Evolutionary conservation across 2,888 invertebrate species (phyloP).

Genomic region (Sarcophaga carnaria): DNA sequence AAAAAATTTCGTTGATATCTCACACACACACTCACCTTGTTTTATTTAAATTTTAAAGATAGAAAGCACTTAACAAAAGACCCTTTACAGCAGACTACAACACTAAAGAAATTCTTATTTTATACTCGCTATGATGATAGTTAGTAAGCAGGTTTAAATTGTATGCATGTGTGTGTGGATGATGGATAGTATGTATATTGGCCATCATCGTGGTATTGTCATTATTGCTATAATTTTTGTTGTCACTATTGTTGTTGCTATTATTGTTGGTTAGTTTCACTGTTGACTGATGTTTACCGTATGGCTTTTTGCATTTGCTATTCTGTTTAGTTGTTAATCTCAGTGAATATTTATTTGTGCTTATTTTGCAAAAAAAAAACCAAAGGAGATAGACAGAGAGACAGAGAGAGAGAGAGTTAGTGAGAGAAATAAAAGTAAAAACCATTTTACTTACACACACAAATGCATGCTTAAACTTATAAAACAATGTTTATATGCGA

Average conservation of each 20-base stretch:
- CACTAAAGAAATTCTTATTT: too few species aligned
- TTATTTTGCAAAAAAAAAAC: constrained; percentile 54
- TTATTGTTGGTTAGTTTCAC: constrained; percentile 5
- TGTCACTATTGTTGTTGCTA: not conserved
- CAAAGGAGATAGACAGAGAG: not conserved
- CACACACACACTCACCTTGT: too few species aligned
- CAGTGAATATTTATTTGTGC: constrained; percentile 62
- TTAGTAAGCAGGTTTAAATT: too few species aligned
- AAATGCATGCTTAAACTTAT: not conserved
- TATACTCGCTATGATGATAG: too few species aligned
- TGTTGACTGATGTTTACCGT: constrained; percentile 33
- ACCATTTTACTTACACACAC: not conserved
- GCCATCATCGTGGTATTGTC: not conserved
- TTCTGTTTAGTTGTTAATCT: constrained; percentile 66
- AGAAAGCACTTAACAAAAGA: too few species aligned
- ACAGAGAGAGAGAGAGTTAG: too few species aligned
- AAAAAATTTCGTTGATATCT: too few species aligned
- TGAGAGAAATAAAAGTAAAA: too few species aligned
- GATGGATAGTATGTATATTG: too few species aligned
- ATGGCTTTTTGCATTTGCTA: constrained; percentile 45
- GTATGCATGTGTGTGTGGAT: too few species aligned
- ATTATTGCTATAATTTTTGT: not conserved
- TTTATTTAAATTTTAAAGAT: too few species aligned
- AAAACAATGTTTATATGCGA: not conserved
- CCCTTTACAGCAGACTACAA: too few species aligned